Evolutionary conservation across 1,140 invertebrate species (phyloP), one percentile per base, ranked within the genome.

Genomic region (Scaptomyza hsui): DNA sequence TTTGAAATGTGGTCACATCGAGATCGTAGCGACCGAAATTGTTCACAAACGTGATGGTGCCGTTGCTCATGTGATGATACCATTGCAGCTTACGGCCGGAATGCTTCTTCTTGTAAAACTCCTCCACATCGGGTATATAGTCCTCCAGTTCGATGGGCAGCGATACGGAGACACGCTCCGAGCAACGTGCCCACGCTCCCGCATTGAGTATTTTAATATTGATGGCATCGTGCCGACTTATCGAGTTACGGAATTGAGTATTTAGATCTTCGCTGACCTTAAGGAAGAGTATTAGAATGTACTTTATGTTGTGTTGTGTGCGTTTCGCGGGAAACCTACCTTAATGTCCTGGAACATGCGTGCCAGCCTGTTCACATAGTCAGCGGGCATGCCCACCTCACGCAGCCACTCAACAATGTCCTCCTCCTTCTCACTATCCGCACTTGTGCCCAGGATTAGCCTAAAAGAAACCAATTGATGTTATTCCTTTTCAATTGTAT

Each of bases 61-160:
- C 99, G 93, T 99, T 99, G 45, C 98, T 99, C 98, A 99, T 99
- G 81, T 99, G 98, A 93, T 99, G 98, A 92, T 99, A 98, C 99
- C 99, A 99, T 92, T 99, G 98, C 39, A 99, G 93, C 92, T 99
- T 99, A 45, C 99, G 93, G n/a, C 98, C 98, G 89, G 96, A 98
- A 93, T 99, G 98, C 91, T 99, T 99, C 92, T 96, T 99, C 93
- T 95, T 96, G 89, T 98, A 97, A 93, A 98, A 98, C 74, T 98
- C 97, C 92, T 98, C 97, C 15, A 98, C 96, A 93, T 99, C 98
- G 5, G 98, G 98, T 88, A 99, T 99, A 91, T 98, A 98, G 91
- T 99, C 98, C 92, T 99, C 99, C 74, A 99, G 92, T 92, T 99
- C 98, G 79, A 98, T 94, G 1, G 99, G 98, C 81, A 99, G 94